Evolutionary conservation across 2,113 vertebrate species (phyloP).

Genomic region (Aptenodytes forsteri): DNA sequence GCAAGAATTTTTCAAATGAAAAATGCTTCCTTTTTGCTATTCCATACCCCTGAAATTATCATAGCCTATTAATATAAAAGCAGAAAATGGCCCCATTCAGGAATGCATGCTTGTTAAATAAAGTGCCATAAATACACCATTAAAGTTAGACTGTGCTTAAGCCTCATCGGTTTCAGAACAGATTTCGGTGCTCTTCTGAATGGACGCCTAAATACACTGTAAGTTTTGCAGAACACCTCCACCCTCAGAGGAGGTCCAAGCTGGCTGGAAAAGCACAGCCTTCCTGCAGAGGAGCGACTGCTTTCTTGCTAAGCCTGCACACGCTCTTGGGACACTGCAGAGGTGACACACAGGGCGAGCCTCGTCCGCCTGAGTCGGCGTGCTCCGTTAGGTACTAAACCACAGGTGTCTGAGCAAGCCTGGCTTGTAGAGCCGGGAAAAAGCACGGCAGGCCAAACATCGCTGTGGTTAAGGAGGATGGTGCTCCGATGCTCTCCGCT

Average conservation of each 20-base stretch:
- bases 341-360: no score
- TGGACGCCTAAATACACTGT: not conserved
- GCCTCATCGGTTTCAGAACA: not conserved
- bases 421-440: not conserved
- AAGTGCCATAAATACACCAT: not conserved
- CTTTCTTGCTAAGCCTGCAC: not conserved
- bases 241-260: not conserved
- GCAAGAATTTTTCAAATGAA: not conserved
- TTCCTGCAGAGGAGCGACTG: not conserved
- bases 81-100: not conserved
- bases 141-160: not conserved
- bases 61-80: not conserved
- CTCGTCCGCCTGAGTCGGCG: not conserved
- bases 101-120: not conserved
- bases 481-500: not conserved
- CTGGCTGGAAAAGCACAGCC: not conserved
- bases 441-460: not conserved
- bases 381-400: not conserved
- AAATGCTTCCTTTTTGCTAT: not conserved
- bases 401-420: not conserved
- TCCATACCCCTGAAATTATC: not conserved
- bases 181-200: not conserved
- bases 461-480: not conserved
- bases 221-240: not conserved
- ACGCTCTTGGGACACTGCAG: rapidly evolving